Evolutionary conservation across 2,888 invertebrate species (phyloP).

Genomic region (Panzeria rudis): DNA sequence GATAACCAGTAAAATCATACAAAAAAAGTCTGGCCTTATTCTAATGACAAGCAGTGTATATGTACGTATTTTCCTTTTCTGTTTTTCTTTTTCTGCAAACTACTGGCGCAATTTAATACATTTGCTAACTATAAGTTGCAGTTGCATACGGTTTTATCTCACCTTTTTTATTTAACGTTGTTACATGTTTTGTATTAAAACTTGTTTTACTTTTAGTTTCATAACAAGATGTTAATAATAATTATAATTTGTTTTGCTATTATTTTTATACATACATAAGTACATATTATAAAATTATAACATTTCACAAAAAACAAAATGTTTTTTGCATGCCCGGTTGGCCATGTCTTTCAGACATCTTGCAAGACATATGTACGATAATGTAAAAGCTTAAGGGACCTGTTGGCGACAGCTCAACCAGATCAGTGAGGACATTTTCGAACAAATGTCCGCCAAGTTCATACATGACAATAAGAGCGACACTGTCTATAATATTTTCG

Average conservation of each 20-base stretch:
- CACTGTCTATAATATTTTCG: too few relatives aligned
- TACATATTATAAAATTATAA: constrained; percentile 37
- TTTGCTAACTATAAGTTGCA: constrained; percentile 17
- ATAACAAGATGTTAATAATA: constrained; percentile 45
- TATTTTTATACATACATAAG: constrained; percentile 19
- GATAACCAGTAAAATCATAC: too few relatives aligned
- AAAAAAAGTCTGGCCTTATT: too few relatives aligned
- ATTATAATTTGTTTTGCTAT: constrained; percentile 25
- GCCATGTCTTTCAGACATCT: too few relatives aligned
- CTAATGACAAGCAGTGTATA: too few relatives aligned
- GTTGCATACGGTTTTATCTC: constrained; percentile 9
- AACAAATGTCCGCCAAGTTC: too few relatives aligned
- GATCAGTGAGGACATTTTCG: too few relatives aligned
- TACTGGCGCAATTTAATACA: constrained; percentile 37
- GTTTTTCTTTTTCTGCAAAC: neutral
- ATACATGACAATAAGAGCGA: too few relatives aligned
- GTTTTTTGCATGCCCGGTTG: constrained; percentile 4
- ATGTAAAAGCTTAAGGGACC: too few relatives aligned
- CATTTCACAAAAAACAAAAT: constrained; percentile 25
- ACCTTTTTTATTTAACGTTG: constrained; percentile 5
- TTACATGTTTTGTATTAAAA: constrained; percentile 42
- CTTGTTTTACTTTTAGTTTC: constrained; percentile 40
- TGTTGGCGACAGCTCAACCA: too few relatives aligned
- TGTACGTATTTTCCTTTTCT: neutral
- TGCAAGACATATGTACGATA: too few relatives aligned